phyloP scores from a whole-genome alignment of 1,140 invertebrate genomes.

The Contarinia nasturtii region DNA sequence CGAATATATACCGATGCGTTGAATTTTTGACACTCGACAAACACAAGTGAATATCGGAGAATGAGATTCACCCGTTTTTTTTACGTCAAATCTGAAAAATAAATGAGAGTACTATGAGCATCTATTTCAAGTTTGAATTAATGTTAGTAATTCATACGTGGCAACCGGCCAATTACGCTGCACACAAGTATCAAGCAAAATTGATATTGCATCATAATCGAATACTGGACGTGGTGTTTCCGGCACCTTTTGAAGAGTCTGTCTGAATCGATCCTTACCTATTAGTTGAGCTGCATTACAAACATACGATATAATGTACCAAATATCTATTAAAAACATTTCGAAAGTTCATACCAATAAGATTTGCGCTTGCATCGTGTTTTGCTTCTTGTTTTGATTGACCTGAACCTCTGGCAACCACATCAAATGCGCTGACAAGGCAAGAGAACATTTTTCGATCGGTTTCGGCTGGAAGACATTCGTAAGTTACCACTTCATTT shows the following conservation, averaged over 20 bases:
- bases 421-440: conserved; percentile 10
- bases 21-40: conserved; percentile 16
- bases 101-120: no score
- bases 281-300: no score
- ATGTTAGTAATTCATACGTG: not conserved
- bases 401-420: conserved; percentile 12
- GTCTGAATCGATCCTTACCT: no score
- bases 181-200: conserved; percentile 17
- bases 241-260: no score
- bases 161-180: conserved; percentile 17
- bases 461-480: conserved; percentile 13
- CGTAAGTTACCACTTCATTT: conserved; percentile 8
- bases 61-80: conserved; percentile 11
- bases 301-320: no score
- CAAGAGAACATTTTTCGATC: conserved; percentile 11
- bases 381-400: conserved; percentile 20
- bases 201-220: conserved; percentile 13
- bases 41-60: conserved; percentile 17
- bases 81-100: no score
- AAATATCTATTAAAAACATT: no score
- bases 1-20: conserved; percentile 17
- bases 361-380: conserved; percentile 8
- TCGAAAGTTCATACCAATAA: not conserved
- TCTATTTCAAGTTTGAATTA: no score
- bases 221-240: not conserved